Evolutionary conservation across 2,888 invertebrate genomes (phyloP).

Genomic region (Aphrophora alni): DNA sequence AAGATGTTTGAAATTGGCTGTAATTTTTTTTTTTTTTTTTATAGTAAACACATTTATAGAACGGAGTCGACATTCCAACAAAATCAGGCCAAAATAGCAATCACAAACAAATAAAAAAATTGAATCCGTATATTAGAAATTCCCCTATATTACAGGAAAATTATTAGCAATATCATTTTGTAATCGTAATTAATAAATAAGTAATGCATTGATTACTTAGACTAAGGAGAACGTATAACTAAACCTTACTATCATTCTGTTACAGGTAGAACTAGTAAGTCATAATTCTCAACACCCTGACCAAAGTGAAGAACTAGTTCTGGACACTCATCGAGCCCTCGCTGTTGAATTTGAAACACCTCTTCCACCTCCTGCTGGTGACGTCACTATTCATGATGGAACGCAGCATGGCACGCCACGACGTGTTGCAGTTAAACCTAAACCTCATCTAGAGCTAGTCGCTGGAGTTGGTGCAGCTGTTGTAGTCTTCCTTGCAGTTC

Average conservation of each 20-base stretch:
- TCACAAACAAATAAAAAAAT: too few species aligned
- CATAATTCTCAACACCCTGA: constrained; percentile 31
- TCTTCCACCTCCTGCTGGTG: neutral
- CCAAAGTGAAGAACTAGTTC: constrained; percentile 38
- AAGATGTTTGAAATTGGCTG: too few species aligned
- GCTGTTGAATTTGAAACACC: constrained; percentile 38
- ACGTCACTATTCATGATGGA: neutral
- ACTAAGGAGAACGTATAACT: neutral
- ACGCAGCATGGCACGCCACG: neutral
- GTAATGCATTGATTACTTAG: too few species aligned
- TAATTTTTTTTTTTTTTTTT: too few species aligned
- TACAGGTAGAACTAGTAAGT: constrained; percentile 36
- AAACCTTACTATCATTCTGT: neutral
- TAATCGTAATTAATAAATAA: too few species aligned
- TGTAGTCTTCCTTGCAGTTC: constrained; percentile 59
- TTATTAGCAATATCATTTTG: too few species aligned
- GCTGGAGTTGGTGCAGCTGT: constrained; percentile 67
- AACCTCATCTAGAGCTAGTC: constrained; percentile 59
- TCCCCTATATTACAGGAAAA: too few species aligned
- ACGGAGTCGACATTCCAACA: too few species aligned
- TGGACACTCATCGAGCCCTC: constrained; percentile 38
- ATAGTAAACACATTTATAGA: too few species aligned
- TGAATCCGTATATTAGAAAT: too few species aligned
- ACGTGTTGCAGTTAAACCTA: neutral
- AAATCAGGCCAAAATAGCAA: too few species aligned